These are phyloP conservation scores for Drosophila imparisetae DNA, from an alignment of 2,888 invertebrate species.

Conservation along the genomic window DNA sequence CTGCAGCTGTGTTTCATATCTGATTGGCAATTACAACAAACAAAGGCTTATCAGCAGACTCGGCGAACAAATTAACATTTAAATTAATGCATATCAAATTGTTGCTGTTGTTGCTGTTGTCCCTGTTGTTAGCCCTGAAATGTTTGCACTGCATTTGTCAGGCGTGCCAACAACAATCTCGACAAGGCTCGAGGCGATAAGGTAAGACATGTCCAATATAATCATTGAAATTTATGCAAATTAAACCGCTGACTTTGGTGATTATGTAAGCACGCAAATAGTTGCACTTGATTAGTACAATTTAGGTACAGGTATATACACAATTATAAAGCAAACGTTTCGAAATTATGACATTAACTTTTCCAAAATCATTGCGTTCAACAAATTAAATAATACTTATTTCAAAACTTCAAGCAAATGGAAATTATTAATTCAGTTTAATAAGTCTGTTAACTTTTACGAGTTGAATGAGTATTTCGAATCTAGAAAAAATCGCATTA, in stretches of 20 bases:
- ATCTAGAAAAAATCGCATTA: not conserved
- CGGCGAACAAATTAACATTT: conserved; percentile 77
- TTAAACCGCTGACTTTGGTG: conserved; percentile 45
- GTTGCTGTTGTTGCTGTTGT: conserved; percentile 14
- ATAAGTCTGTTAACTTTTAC: not conserved
- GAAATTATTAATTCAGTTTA: not conserved
- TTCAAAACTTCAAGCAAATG: not conserved
- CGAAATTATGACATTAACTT: not conserved
- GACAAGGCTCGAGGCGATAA: not conserved
- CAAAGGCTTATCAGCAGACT: conserved; percentile 54
- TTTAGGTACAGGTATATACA: not conserved
- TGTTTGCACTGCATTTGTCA: conserved; percentile 53
- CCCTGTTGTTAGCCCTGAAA: conserved; percentile 23
- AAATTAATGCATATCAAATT: conserved; percentile 70
- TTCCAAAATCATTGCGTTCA: not conserved
- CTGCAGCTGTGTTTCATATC: conserved; percentile 36
- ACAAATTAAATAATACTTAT: not conserved
- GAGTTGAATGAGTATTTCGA: not conserved
- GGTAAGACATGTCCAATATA: conserved; percentile 21
- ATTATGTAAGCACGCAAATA: conserved; percentile 38
- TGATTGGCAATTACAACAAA: conserved; percentile 72
- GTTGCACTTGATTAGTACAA: conserved; percentile 56
- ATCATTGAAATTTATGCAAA: conserved; percentile 69
- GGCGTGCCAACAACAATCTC: conserved; percentile 9
- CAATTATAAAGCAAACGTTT: not conserved